Conservation (phyloP, 2,113 vertebrate species). For the Pseudorectes ferrugineus region DNA sequence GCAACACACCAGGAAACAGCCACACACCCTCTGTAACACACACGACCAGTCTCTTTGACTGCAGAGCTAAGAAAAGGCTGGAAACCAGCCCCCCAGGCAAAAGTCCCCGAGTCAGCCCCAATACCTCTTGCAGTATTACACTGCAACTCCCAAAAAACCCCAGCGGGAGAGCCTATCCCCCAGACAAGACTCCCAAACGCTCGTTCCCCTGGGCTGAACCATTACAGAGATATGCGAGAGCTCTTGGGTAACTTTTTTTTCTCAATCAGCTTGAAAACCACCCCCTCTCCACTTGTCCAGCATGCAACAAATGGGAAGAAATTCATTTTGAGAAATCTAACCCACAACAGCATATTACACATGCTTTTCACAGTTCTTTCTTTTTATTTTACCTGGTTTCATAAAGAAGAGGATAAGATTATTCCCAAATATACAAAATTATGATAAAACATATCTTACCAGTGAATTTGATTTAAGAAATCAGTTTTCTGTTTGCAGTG, state of each 20-base stretch:
- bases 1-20: not conserved
- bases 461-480: not conserved
- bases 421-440: not conserved
- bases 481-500: not conserved
- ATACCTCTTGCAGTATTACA: not conserved
- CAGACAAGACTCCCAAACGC: not conserved
- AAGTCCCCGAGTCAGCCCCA: not conserved
- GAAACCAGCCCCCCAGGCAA: not conserved
- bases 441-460: not conserved
- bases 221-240: not conserved
- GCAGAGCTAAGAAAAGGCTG: not conserved
- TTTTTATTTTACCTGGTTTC: not conserved
- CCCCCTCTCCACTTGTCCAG: not conserved
- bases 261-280: not conserved
- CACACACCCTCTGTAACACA: not conserved
- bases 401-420: not conserved
- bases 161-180: not conserved
- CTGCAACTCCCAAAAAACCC: not conserved
- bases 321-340: not conserved
- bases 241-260: not conserved
- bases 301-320: not conserved
- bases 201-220: accelerated
- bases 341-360: not conserved
- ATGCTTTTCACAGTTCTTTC: not conserved
- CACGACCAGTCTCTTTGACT: not conserved